These are phyloP conservation scores for Labeo rohita DNA, from an alignment of 2,113 vertebrate genomes.

Conservation along the genomic window DNA sequence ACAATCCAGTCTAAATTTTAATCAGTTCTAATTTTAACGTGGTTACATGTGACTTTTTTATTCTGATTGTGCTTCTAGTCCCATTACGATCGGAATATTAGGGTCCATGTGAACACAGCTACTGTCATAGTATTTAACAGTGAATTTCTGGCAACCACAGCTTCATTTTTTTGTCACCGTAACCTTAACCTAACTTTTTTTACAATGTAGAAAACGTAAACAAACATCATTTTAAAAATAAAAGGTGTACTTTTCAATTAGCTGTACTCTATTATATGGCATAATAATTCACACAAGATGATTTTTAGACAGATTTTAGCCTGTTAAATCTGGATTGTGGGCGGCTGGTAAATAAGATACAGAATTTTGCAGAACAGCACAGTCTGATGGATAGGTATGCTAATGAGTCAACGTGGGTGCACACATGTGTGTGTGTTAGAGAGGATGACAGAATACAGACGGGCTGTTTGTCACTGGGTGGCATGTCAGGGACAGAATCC, in stretches of 20 bases:
- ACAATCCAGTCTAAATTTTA: no score
- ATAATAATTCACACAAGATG: background rate
- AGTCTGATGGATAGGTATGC: conserved; percentile 1
- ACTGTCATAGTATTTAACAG: background rate
- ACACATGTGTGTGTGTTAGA: conserved; percentile 18
- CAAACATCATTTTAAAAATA: background rate
- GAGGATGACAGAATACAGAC: conserved; percentile 40
- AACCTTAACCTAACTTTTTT: background rate
- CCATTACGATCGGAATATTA: no score
- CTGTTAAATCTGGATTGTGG: background rate
- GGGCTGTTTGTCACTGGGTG: conserved; percentile 42
- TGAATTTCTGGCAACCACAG: background rate
- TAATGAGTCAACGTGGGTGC: background rate
- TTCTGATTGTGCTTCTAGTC: no score
- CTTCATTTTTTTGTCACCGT: background rate
- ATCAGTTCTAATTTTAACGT: no score
- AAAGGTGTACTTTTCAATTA: conserved; percentile 1
- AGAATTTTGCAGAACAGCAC: background rate
- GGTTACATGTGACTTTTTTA: no score
- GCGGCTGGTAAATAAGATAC: background rate
- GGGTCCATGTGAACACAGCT: no score
- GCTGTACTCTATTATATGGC: background rate
- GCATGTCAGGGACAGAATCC: conserved; percentile 42
- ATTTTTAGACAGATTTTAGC: background rate
- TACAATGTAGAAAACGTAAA: background rate